These are phyloP conservation scores for Andrena camellia DNA, from an alignment of 2,888 invertebrate species.

Conservation along the genomic window DNA sequence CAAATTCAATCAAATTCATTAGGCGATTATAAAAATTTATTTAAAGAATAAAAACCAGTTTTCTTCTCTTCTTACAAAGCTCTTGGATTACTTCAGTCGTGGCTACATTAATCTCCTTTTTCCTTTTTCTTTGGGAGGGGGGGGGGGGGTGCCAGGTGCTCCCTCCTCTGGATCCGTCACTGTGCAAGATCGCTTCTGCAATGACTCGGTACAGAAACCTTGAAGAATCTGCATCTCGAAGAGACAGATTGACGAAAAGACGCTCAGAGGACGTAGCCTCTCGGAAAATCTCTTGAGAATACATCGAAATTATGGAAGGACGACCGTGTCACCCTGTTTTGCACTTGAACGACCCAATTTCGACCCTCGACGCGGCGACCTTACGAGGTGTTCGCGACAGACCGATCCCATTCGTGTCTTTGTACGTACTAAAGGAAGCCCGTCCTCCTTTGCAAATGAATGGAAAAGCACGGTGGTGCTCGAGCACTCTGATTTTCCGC, in stretches of 20 bases:
- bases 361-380: conserved; percentile 29
- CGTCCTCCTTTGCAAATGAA: conserved; percentile 75
- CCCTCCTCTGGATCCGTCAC: too few relatives aligned
- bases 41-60: too few relatives aligned
- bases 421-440: conserved; percentile 4
- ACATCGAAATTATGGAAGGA: conserved; percentile 34
- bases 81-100: too few relatives aligned
- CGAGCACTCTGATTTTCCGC: conserved; percentile 65
- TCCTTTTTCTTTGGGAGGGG: too few relatives aligned
- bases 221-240: background rate
- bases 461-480: conserved; percentile 49
- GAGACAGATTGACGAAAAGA: background rate
- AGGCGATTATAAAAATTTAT: too few relatives aligned
- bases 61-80: too few relatives aligned
- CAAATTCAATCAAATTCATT: too few relatives aligned
- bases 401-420: conserved; percentile 40
- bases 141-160: too few relatives aligned
- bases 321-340: conserved; percentile 66
- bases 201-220: background rate
- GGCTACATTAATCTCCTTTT: too few relatives aligned
- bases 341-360: conserved; percentile 78
- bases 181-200: too few relatives aligned
- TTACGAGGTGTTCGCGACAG: conserved; percentile 42
- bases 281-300: conserved; percentile 37
- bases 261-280: background rate